These are phyloP conservation scores for Ecliptopera silaceata DNA, from an alignment of 2,888 invertebrate species.

Conservation along the genomic window DNA sequence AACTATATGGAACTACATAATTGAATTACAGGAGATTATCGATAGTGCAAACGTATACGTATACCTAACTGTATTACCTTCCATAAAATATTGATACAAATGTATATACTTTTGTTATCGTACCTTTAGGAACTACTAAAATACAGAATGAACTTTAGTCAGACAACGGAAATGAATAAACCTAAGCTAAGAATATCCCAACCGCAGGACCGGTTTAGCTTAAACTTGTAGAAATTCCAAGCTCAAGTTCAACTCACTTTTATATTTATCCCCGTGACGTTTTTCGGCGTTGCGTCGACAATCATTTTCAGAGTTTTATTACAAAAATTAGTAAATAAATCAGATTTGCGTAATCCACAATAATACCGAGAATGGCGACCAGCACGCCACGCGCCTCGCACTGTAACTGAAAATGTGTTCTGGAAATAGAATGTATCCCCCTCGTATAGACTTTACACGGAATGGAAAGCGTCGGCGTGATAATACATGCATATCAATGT, in stretches of 20 bases:
- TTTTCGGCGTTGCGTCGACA: constrained; percentile 55
- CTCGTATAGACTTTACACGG: constrained; percentile 53
- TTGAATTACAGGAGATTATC: too few species aligned
- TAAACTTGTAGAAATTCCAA: constrained; percentile 32
- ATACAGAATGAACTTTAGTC: constrained; percentile 7
- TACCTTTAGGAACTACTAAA: not conserved
- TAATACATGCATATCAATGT: constrained; percentile 27
- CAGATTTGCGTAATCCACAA: constrained; percentile 33
- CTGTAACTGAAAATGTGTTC: constrained; percentile 77
- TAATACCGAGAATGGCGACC: constrained; percentile 56
- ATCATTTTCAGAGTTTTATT: constrained; percentile 54
- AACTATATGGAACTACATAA: too few species aligned
- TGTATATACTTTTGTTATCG: too few species aligned
- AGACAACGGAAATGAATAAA: constrained; percentile 10
- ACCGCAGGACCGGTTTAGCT: constrained; percentile 19
- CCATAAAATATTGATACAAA: too few species aligned
- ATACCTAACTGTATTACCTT: not conserved
- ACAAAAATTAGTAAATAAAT: constrained; percentile 11
- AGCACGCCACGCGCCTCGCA: constrained; percentile 59
- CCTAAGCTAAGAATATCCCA: constrained; percentile 29
- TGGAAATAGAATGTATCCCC: constrained; percentile 76
- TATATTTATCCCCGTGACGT: constrained; percentile 73
- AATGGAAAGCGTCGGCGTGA: constrained; percentile 55
- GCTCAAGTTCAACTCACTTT: constrained; percentile 63
- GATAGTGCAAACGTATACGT: too few species aligned